phyloP scores from a whole-genome alignment of 2,888 invertebrate genomes.

The Andrena chrysosceles region DNA sequence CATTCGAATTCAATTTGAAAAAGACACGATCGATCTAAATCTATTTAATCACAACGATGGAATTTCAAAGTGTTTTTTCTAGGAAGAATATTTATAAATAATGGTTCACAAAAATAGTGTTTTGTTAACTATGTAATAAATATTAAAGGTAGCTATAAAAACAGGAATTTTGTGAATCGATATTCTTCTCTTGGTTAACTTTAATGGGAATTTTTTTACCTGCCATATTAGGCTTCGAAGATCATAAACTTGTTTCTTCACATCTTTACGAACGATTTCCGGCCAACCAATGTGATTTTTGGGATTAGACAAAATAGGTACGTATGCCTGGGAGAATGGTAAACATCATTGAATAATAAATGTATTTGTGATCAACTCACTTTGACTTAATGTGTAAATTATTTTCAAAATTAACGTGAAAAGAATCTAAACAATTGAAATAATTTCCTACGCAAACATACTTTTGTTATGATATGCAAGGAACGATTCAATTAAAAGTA shows the following conservation, averaged over 20 bases:
- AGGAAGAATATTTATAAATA: no score
- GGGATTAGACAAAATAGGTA: conserved; percentile 90
- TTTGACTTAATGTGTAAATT: no score
- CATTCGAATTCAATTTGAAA: not conserved
- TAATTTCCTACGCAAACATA: no score
- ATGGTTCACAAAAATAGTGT: no score
- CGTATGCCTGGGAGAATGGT: conserved; percentile 86
- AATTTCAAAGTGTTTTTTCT: no score
- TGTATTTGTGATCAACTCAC: not conserved
- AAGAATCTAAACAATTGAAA: no score
- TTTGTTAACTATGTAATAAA: not conserved
- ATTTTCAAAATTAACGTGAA: no score
- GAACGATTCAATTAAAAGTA: no score
- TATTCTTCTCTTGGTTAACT: not conserved
- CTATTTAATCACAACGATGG: no score
- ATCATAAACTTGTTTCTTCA: conserved; percentile 89
- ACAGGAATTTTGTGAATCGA: not conserved
- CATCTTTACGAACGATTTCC: conserved; percentile 89
- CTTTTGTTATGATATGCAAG: no score
- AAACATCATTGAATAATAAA: not conserved
- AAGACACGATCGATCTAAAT: no score
- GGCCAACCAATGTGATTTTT: conserved; percentile 92
- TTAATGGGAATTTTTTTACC: conserved; percentile 81
- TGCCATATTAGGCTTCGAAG: conserved; percentile 90
- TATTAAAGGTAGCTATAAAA: not conserved